These are phyloP conservation scores for Mythimna vitellina DNA, from an alignment of 2,888 invertebrate genomes.

Conservation along the genomic window DNA sequence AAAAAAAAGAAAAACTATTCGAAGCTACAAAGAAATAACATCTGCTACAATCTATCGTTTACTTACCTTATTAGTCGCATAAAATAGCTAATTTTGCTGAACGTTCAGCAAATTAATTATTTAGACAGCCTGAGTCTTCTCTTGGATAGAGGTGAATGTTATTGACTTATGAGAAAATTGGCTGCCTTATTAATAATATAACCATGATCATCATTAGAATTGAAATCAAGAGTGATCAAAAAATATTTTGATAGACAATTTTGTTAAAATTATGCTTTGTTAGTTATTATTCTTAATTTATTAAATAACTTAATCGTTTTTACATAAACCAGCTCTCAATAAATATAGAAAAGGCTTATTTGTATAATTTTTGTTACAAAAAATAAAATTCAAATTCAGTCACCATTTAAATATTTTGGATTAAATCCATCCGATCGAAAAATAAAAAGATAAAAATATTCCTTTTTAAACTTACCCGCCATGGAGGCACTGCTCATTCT, in stretches of 20 bases:
- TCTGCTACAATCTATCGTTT: too few relatives aligned
- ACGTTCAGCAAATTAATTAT: constrained; percentile 18
- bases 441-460: neutral
- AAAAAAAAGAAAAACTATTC: too few relatives aligned
- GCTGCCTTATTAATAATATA: neutral
- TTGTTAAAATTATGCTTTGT: neutral
- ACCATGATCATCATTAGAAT: neutral
- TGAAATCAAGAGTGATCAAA: neutral
- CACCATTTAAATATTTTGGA: constrained; percentile 1
- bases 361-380: neutral
- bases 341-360: neutral
- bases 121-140: neutral
- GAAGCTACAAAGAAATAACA: too few relatives aligned
- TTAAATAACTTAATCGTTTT: neutral
- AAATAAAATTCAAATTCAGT: constrained; percentile 1
- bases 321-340: neutral
- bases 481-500: constrained; percentile 90
- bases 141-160: too few relatives aligned
- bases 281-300: neutral
- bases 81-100: neutral
- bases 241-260: neutral
- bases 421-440: neutral
- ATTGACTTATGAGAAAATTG: too few relatives aligned
- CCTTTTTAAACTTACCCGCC: constrained; percentile 81
- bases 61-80: too few relatives aligned